These are phyloP conservation scores for Aldabrachelys gigantea DNA, from an alignment of 2,113 vertebrate genomes.

Conservation along the genomic window DNA sequence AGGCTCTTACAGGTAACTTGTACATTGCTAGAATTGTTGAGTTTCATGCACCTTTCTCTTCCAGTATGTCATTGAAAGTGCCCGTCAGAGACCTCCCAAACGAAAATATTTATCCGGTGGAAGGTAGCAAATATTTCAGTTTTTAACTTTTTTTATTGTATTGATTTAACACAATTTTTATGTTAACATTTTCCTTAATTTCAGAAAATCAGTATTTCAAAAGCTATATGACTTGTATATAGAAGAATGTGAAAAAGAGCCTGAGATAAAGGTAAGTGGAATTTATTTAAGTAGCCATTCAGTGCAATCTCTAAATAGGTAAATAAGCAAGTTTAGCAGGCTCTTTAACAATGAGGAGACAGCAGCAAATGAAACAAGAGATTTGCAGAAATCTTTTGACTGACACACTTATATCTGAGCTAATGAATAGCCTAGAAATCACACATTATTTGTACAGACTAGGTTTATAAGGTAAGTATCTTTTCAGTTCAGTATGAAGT, in stretches of 20 bases:
- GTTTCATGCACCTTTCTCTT: conserved; percentile 46
- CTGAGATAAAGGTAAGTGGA: conserved; percentile 93
- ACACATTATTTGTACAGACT: not conserved
- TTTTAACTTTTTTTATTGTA: not conserved
- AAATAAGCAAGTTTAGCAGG: not conserved
- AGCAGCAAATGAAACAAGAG: not conserved
- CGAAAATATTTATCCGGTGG: conserved; percentile 91
- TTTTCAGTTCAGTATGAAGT: not conserved
- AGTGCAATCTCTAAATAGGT: not conserved
- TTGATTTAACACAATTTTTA: conserved; percentile 42
- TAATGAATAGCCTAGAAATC: rapidly evolving
- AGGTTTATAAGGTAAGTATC: not conserved
- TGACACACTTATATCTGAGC: not conserved
- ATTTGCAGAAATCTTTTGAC: not conserved
- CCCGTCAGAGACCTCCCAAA: conserved; percentile 94
- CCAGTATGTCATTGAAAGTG: conserved; percentile 98
- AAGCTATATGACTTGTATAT: conserved; percentile 98
- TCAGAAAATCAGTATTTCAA: conserved; percentile 96
- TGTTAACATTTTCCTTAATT: conserved; percentile 51
- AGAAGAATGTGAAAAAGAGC: conserved; percentile 99
- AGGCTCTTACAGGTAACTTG: not conserved
- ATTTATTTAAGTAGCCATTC: not conserved
- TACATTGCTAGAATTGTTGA: not conserved
- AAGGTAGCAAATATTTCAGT: conserved; percentile 75
- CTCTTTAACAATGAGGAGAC: not conserved